Conservation (phyloP, 2,888 invertebrate species). For the Sialis fuliginosa region DNA sequence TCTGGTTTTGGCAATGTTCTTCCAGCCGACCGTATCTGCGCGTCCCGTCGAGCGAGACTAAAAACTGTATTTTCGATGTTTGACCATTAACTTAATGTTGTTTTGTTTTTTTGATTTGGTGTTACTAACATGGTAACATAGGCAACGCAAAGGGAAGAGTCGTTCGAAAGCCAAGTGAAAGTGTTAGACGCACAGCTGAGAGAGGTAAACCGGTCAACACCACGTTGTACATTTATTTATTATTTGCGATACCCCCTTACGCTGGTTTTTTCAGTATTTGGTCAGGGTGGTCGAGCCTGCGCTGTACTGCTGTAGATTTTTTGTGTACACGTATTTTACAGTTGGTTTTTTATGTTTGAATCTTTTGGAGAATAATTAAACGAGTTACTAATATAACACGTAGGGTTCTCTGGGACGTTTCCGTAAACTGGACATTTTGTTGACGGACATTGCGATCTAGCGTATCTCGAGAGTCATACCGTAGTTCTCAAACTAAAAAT, state of each 20-base stretch:
- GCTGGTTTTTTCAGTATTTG: slow-evolving; percentile 3
- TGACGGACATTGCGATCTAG: no score
- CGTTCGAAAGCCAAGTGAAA: slow-evolving; percentile 81
- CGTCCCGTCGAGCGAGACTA: no score
- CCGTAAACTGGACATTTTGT: no score
- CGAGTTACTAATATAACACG: no score
- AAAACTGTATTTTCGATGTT: no score
- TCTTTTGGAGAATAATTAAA: no score
- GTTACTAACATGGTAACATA: slow-evolving; percentile 31
- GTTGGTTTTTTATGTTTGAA: background rate
- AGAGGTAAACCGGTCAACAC: slow-evolving; percentile 57
- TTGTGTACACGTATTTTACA: slow-evolving; percentile 2
- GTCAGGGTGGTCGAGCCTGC: slow-evolving; percentile 1
- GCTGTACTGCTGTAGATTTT: slow-evolving; percentile 1
- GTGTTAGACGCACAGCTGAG: slow-evolving; percentile 74
- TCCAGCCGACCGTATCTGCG: no score
- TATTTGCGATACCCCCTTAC: slow-evolving; percentile 1
- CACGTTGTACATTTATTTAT: background rate
- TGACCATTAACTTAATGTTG: slow-evolving; percentile 10
- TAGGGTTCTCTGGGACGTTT: no score
- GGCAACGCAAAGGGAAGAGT: slow-evolving; percentile 93
- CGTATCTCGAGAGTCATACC: no score
- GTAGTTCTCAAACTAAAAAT: no score
- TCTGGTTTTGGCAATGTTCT: no score
- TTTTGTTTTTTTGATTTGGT: slow-evolving; percentile 23